These are phyloP conservation scores for Diplolepis rosae DNA, from an alignment of 2,888 invertebrate genomes.

Conservation along the genomic window DNA sequence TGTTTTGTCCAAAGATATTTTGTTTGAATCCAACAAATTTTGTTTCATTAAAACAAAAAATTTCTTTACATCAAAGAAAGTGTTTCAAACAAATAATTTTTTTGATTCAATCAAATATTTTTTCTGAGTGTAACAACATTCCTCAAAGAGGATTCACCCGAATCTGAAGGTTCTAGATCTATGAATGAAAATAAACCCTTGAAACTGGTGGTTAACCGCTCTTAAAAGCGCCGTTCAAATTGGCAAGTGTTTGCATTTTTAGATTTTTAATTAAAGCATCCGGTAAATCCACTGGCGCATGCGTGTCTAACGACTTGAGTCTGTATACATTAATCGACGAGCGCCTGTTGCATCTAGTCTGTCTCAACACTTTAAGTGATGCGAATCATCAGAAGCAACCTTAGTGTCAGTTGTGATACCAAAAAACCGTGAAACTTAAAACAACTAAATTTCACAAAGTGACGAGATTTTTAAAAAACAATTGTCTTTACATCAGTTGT, in stretches of 20 bases:
- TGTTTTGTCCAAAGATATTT: too few species aligned
- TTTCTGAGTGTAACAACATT: too few species aligned
- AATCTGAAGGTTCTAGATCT: neutral
- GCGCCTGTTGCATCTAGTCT: conserved; percentile 27
- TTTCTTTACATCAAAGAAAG: too few species aligned
- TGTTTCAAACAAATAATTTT: too few species aligned
- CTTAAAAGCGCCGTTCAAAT: neutral
- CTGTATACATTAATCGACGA: conserved; percentile 18
- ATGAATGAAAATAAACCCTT: conserved; percentile 10
- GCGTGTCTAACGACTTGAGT: neutral
- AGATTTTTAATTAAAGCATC: neutral
- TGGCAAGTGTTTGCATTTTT: neutral
- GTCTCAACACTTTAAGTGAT: neutral
- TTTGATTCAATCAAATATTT: too few species aligned
- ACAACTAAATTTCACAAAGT: neutral
- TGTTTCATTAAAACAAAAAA: too few species aligned
- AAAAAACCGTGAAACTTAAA: neutral
- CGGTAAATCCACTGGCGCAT: conserved; percentile 10
- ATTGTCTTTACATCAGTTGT: neutral
- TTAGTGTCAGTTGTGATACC: neutral
- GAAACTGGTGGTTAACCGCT: neutral
- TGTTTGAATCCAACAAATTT: too few species aligned
- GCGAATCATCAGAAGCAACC: neutral
- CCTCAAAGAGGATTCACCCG: conserved; percentile 12
- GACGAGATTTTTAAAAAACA: neutral